Evolutionary conservation across 2,113 vertebrate genomes (phyloP).

Genomic region (Marmota flaviventris): DNA sequence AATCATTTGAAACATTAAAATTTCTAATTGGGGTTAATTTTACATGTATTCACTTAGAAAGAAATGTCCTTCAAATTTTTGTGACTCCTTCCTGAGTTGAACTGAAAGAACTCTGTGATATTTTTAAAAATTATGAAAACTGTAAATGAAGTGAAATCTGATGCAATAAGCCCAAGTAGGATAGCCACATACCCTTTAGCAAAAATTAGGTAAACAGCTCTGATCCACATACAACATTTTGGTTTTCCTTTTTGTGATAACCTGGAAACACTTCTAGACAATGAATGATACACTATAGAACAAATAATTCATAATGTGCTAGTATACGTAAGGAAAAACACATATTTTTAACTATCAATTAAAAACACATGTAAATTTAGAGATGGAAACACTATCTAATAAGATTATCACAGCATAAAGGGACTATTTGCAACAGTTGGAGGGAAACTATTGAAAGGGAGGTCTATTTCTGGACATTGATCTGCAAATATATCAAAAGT

Average conservation of each 20-base stretch:
- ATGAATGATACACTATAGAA: conserved; percentile 33
- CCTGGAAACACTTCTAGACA: conserved; percentile 59
- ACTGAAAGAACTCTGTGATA: conserved; percentile 27
- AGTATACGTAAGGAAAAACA: neutral
- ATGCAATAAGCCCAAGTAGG: conserved; percentile 47
- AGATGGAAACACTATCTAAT: neutral
- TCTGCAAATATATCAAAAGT: neutral
- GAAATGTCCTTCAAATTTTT: neutral
- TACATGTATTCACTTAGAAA: neutral
- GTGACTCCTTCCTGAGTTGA: conserved; percentile 8
- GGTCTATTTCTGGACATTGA: neutral
- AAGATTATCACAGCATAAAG: neutral
- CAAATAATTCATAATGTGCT: neutral
- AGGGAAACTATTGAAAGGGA: neutral
- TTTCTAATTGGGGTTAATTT: neutral
- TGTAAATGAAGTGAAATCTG: neutral
- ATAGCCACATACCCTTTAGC: conserved; percentile 66
- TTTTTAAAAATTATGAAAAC: conserved; percentile 40
- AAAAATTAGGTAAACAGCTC: conserved; percentile 62
- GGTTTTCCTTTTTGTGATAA: conserved; percentile 26
- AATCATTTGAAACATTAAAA: neutral
- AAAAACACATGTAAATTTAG: neutral
- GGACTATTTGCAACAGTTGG: neutral
- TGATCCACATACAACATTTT: neutral
- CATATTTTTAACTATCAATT: neutral